These are phyloP conservation scores for Chondrosia reniformis DNA, from an alignment of 37 sponge, comb jelly and placozoan genomes.

Conservation along the genomic window DNA sequence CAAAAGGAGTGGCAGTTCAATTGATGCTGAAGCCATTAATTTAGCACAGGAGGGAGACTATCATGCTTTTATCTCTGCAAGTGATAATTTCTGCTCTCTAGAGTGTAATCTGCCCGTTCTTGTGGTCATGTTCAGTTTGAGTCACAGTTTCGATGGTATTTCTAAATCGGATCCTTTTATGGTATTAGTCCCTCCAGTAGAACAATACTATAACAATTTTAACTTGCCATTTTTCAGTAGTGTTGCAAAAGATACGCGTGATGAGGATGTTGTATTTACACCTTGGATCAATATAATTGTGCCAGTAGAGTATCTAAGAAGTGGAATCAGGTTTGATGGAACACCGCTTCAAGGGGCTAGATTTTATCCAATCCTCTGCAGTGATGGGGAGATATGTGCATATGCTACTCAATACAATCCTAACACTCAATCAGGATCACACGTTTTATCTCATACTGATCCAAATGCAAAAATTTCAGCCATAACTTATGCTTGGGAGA, in stretches of 20 bases:
- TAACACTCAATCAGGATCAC: neutral
- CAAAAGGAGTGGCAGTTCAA: too few species aligned
- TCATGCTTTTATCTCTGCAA: neutral
- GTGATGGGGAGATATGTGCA: constrained; percentile 12
- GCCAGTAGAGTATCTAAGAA: neutral
- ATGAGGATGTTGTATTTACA: neutral
- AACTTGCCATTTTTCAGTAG: neutral
- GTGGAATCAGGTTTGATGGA: constrained; percentile 11
- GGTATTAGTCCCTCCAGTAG: constrained; percentile 1
- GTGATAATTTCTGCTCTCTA: constrained; percentile 17
- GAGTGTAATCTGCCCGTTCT: constrained; percentile 30
- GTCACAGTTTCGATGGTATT: constrained; percentile 36
- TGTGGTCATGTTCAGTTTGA: constrained; percentile 33
- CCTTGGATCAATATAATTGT: neutral
- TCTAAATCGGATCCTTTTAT: constrained; percentile 1
- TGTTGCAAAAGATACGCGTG: neutral
- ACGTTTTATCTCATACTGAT: constrained; percentile 15
- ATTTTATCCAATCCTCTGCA: constrained; percentile 5
- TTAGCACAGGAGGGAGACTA: neutral
- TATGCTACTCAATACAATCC: constrained; percentile 6
- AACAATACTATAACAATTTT: neutral
- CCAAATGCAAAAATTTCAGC: constrained; percentile 7
- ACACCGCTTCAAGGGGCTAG: neutral
- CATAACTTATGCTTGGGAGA: constrained; percentile 19
- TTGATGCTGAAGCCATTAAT: neutral